Evolutionary conservation across 1,140 invertebrate species (phyloP), one percentile per base, ranked within the genome.

Genomic region (Tachypleus tridentatus): DNA sequence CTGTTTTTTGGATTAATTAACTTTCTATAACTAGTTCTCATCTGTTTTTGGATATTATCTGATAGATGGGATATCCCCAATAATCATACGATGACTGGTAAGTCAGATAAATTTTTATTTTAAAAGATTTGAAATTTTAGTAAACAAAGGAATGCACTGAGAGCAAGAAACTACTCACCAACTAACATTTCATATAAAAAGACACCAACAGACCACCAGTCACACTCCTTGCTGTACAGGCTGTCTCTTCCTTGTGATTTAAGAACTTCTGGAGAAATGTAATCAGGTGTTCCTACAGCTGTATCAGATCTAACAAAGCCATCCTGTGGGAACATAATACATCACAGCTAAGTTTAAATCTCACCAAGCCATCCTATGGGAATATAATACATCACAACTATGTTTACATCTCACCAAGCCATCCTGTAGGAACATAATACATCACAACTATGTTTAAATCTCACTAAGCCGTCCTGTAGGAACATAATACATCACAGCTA

Each of bases 141-240:
- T 29, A 2, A 29, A 29, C 29, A 29, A 29, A 29, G 29, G 29
- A 29, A 29, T 29, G 29, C 29, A 29, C 29, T 29, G 29, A 29
- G 29, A 29, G 29, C 2, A 29, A 29, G 29, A 29, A 29, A 29
- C 29, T 29, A 29, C 29, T 29, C 29, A 29, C 79, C 82, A 65
- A 97, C 88, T 5, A 98, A 80, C 94, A 99, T 98, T 81, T 99
- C 97, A 78, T 97, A 99, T 0, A 99, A 81, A 77, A 99, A 95
- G 61, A 99, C 95, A 56, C 97, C 97, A n/a, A 99, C 95, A 10
- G 93, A 96, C 97, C 97, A 99, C 93, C 93, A 99, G 80, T 99
- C 97, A 78, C 97, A 98, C 78, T 99, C 96, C 6, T 8, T 9
- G n/a, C 58, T 68, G 69, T 82, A 83, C 57, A 76, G 72, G 5